Base-by-base conservation (phyloP, 2,888 invertebrate species). In the Dicycla oo region DNA sequence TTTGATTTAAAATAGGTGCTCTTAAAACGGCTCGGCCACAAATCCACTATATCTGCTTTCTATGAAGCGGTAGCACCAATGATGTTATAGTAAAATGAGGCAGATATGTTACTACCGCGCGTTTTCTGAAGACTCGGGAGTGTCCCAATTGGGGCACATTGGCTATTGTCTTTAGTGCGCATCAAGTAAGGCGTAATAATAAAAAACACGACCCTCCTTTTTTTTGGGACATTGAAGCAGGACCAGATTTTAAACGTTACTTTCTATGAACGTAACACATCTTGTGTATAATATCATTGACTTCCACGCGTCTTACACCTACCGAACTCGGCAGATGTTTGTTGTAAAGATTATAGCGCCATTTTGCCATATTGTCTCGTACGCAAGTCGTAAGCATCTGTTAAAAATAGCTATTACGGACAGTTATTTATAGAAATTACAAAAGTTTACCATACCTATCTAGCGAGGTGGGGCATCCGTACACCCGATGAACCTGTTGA, bases 381-480 rank as follows among this genome's bases (percentile, higher is more conserved):
- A 23, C 5, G n/a, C 15, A 15, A 56, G 26, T 56, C 53, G 30
- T 56, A 7, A n/a, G 40, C n/a, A 45, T 57, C 75, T 75, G 75
- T 57, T 79, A 62, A 79, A 38, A 75, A 75, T 72, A 51, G 26
- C 11, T 58, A 53, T 80, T 58, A 73, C 20, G 61, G 18, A 53
- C 40, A 73, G n/a, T 45, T 30, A 62, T 20, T 56, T 30, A 57
- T 10, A 51, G 0, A 23, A 45, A 30, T 3, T 3, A 30, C 20
- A 11, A 5, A 49, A 56, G 30, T 54, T 73, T 73, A 62, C 60
- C 61, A 15, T 18, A 47, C 34, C 10, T 61, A 30, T n/a, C n/a
- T 38, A 56, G 10, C 20, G 8, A 72, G 57, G 10, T 51, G n/a
- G 6, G 18, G 15, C 51, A 49, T 60, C 34, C 40, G 30, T 23